Conservation (phyloP, 2,113 vertebrate species). For the Loxodonta africana region DNA sequence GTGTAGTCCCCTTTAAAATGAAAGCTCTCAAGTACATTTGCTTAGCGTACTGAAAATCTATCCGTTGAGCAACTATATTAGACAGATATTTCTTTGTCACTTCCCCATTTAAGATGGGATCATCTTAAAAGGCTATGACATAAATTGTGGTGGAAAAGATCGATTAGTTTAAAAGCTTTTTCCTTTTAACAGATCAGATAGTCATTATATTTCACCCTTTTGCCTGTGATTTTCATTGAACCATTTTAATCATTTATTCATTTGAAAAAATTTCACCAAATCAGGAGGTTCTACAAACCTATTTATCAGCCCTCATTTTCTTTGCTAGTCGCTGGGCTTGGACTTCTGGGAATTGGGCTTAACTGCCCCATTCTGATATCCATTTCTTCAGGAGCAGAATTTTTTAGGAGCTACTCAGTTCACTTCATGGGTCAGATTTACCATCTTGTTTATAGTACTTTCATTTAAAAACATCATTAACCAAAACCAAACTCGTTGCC, state of each 20-base stretch:
- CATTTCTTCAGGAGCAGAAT: constrained; percentile 24
- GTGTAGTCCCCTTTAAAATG: constrained; percentile 69
- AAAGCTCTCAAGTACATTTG: constrained; percentile 68
- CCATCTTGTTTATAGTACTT: constrained; percentile 11
- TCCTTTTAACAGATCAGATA: constrained; percentile 84
- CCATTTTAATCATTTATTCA: constrained; percentile 82
- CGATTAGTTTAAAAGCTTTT: constrained; percentile 86
- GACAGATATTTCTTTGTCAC: constrained; percentile 83
- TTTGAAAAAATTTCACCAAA: constrained; percentile 73
- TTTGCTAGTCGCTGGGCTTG: constrained; percentile 41
- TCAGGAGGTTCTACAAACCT: constrained; percentile 60
- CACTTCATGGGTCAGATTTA: constrained; percentile 20
- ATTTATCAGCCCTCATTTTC: constrained; percentile 61
- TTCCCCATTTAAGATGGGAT: constrained; percentile 81
- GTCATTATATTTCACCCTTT: constrained; percentile 83
- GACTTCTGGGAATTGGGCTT: constrained; percentile 65
- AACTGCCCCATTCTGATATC: constrained; percentile 35
- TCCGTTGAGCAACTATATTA: constrained; percentile 74
- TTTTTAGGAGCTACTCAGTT: not conserved
- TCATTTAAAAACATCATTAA: not conserved
- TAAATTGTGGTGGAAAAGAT: constrained; percentile 85
- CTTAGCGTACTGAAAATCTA: constrained; percentile 66
- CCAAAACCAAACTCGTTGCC: not conserved
- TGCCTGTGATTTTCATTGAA: constrained; percentile 77
- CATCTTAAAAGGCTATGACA: constrained; percentile 82